Evolutionary conservation across 2,113 vertebrate species (phyloP), one percentile per base, ranked within the genome.

Genomic region (Puma concolor): DNA sequence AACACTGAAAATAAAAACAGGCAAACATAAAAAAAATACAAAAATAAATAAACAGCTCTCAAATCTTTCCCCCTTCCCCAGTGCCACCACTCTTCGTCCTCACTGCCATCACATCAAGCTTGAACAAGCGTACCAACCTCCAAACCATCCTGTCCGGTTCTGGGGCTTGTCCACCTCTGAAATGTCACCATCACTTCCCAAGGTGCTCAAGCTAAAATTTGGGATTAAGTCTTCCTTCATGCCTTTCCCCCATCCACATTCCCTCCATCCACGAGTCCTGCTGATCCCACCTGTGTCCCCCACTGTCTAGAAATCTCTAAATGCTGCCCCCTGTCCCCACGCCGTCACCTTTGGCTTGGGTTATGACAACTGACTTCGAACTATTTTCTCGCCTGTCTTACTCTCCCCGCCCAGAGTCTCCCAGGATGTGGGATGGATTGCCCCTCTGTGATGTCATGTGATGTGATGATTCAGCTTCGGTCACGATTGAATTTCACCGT

Each of bases 1-100:
- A 94, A 84, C 67, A 84, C 17, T 60, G 31, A 66, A 4, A 96
- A 86, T 69, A 72, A 27, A 97, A 36, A 85, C 5, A 93, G 52
- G 63, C 74, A 64, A 88, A 88, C 38, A 11, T 69, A 89, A 60
- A 60, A 60, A 60, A 60, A 60, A 23, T 23, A 60, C 57, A 60
- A 60, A 60, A 60, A 23, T 9, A 60, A 60, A 27, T 41, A 11
- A 25, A 25, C 27, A 4, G 29, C 66, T n/a, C 23, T 74, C 15
- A 2, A 5, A 13, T 57, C 54, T 31, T 25, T 50, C 38, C 41
- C 50, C 44, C 5, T 6, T 77, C 69, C 66, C 2, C n/a, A 54
- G 27, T 2, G 38, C 11, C 41, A 41, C n/a, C 2, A 23, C 11
- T 33, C 54, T 36, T 36, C 4, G 31, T 60, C 10, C 10, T 84